Conservation (phyloP, 64 coral and sea anemone genomes). For the Acropora tenuis region DNA sequence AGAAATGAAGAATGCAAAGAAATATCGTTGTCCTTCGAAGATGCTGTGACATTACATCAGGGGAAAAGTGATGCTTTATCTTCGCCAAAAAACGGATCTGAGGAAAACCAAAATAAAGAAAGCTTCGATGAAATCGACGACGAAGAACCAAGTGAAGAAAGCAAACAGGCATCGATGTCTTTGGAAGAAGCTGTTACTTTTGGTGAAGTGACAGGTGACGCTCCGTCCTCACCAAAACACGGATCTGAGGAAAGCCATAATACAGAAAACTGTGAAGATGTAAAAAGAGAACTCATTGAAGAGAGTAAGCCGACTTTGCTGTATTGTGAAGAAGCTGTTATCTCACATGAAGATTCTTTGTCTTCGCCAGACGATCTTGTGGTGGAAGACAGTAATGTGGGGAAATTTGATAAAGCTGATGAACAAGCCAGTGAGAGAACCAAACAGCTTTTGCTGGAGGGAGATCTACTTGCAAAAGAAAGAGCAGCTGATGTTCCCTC, state of each 20-base stretch:
- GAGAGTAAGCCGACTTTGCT: neutral
- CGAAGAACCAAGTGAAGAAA: neutral
- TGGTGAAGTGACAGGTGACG: no score
- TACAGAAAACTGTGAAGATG: neutral
- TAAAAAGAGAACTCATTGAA: neutral
- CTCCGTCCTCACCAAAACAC: no score
- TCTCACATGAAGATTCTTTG: neutral
- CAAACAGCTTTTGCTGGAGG: slow-evolving; percentile 8
- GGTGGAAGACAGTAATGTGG: neutral
- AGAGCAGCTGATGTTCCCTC: no score
- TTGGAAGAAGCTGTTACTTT: neutral
- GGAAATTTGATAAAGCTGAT: neutral
- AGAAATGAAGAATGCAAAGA: neutral
- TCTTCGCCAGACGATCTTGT: neutral
- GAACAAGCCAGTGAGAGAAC: neutral
- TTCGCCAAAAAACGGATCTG: neutral
- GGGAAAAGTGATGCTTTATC: neutral
- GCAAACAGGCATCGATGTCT: neutral
- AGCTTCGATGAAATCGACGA: neutral
- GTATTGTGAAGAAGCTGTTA: neutral
- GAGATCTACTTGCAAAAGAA: neutral
- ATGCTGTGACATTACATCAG: neutral
- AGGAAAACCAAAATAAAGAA: neutral
- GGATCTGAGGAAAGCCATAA: neutral
- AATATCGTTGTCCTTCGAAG: neutral